Base-by-base conservation (phyloP, 1,140 invertebrate genomes). In the Apis cerana region DNA sequence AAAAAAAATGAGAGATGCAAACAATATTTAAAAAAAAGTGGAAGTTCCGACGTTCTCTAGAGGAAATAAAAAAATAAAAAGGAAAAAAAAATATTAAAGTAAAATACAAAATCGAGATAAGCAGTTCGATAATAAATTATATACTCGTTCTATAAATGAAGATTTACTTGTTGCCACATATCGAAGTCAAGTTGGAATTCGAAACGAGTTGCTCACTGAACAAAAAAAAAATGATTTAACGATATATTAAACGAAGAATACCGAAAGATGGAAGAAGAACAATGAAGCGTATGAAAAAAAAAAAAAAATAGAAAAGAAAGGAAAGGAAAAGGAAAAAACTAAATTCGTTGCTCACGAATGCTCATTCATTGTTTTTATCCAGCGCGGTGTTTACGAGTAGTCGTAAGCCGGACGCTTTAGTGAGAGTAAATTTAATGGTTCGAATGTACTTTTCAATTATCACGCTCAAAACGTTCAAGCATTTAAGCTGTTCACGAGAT, bases 331-430 rank as follows among this genome's bases (percentile, higher is more conserved):
- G 23, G 52, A 59, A 58, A 54, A 62, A 10, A 48, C 61, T 19
- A 56, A 75, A 85, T 87, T 86, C 69, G 77, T 87, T 83, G 72
- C 74, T 87, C 78, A 76, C 72, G 58, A 78, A 64, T 84, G 82
- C 82, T 87, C 62, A 70, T 84, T 87, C 84, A 87, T 84, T 87
- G 86, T 87, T 79, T 67, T 84, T 87, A 87, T 80, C 72, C 62
- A 65, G 43, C 43, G 52, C 33, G 56, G 65, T 23, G 74, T 65
- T 82, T 33, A 59, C 43, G 54, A 48, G 72, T 19, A 52, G 43
- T 52, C 33, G 62, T 82, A 33, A 48, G 27, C 80, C 50, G 50
- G 58, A 61, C 48, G 56, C 75, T 82, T 43, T 82, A 82, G 64
- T 65, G 64, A 82, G 61, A 50, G 48, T 82, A 76, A 82, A 43